phyloP scores from a whole-genome alignment of 1,140 invertebrate species.

The Centruroides sculpturatus region DNA sequence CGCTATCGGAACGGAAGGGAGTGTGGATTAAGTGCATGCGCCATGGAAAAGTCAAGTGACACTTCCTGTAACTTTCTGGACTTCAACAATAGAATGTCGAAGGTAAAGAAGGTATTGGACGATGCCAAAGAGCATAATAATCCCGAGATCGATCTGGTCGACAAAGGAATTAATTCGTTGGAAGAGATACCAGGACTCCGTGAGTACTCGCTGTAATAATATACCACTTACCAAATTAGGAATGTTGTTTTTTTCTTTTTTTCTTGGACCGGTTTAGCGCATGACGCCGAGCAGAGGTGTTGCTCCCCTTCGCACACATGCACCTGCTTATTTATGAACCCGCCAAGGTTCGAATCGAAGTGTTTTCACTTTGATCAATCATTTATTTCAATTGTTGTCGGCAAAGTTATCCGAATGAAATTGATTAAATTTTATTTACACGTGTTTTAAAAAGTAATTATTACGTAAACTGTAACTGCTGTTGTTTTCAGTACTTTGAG shows the following conservation, averaged over 20 bases:
- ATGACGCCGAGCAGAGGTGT: too few relatives aligned
- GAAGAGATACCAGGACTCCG: constrained; percentile 85
- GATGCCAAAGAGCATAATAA: constrained; percentile 79
- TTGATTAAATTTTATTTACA: too few relatives aligned
- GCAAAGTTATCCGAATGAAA: too few relatives aligned
- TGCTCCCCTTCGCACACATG: not conserved
- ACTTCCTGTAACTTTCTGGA: constrained; percentile 15
- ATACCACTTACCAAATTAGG: not conserved
- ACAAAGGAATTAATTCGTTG: constrained; percentile 74
- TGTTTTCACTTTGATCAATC: too few relatives aligned
- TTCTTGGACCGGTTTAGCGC: too few relatives aligned
- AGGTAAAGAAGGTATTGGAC: constrained; percentile 74
- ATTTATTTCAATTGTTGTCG: too few relatives aligned
- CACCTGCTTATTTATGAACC: too few relatives aligned
- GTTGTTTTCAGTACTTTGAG: too few relatives aligned
- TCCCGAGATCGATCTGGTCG: constrained; percentile 86
- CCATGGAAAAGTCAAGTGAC: constrained; percentile 7
- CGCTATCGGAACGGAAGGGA: too few relatives aligned
- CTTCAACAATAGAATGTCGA: constrained; percentile 55
- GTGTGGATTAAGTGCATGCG: not conserved
- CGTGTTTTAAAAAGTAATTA: too few relatives aligned
- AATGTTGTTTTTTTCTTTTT: not conserved
- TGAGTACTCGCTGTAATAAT: constrained; percentile 44
- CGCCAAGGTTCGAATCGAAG: too few relatives aligned
- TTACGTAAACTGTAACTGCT: too few relatives aligned